Percentiles rank a stretch among this genome's conserved stretches.
phyloP scores from a whole-genome alignment of 2,113 vertebrate genomes.

The Toxotes jaculatrix region DNA sequence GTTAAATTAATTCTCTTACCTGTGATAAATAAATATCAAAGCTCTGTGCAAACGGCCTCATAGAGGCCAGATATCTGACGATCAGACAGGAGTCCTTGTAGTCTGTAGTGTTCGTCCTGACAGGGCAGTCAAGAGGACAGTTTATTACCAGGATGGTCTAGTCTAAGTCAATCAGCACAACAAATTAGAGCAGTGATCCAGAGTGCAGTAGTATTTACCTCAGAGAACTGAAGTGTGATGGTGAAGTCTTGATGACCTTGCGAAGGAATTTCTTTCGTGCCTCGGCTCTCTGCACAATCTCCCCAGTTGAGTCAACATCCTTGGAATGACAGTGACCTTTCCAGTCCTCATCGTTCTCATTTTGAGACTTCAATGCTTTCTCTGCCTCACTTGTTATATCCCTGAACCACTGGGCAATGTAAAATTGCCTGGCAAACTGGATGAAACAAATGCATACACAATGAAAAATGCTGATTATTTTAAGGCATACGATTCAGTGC shows the following conservation, averaged over 20 bases:
- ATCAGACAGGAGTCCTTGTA: conserved; percentile 96
- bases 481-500: not conserved
- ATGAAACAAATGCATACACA: conserved; percentile 25
- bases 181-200: not conserved
- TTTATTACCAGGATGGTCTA: not conserved
- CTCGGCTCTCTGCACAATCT: conserved; percentile 94
- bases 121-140: conserved; percentile 31
- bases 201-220: conserved; percentile 82
- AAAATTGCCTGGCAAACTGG: conserved; percentile 98
- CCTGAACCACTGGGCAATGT: conserved; percentile 97
- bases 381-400: conserved; percentile 96
- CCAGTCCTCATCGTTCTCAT: conserved; percentile 89
- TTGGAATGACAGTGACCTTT: conserved; percentile 88
- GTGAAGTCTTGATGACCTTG: conserved; percentile 89
- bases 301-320: conserved; percentile 89
- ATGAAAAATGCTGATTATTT: not conserved
- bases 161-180: not conserved
- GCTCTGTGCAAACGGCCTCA: conserved; percentile 99
- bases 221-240: conserved; percentile 89
- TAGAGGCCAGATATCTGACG: conserved; percentile 99
- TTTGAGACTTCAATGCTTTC: conserved; percentile 94
- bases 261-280: conserved; percentile 94
- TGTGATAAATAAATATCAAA: conserved; percentile 99
- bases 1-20: conserved; percentile 81
- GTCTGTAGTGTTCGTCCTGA: conserved; percentile 91